Conservation (phyloP, 2,888 invertebrate genomes). For the Drosophila conformis region DNA sequence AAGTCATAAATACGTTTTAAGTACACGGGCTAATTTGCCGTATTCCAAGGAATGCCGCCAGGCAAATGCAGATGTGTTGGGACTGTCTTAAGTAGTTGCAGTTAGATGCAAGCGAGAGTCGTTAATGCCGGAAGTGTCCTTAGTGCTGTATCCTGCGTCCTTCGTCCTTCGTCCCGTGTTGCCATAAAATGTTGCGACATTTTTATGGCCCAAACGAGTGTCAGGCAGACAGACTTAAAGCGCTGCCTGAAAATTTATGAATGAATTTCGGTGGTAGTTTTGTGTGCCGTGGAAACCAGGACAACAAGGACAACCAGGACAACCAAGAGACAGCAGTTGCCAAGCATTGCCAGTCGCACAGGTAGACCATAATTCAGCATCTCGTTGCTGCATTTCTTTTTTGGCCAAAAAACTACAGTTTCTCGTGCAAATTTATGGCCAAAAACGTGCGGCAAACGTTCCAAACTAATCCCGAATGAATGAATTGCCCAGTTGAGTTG, state of each 20-base stretch:
- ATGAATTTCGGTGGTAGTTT: conserved; percentile 60
- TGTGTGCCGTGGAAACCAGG: conserved; percentile 1
- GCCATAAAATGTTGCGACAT: conserved; percentile 78
- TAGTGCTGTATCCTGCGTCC: conserved; percentile 39
- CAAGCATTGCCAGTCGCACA: conserved; percentile 32
- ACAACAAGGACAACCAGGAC: conserved; percentile 2
- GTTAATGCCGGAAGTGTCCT: conserved; percentile 77
- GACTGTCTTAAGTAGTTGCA: conserved; percentile 47
- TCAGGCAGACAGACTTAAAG: conserved; percentile 55
- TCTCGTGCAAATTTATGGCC: conserved; percentile 64
- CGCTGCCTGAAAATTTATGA: conserved; percentile 75
- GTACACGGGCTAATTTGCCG: conserved; percentile 51
- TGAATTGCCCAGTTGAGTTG: conserved; percentile 68
- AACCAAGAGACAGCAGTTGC: conserved; percentile 20
- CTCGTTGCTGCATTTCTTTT: conserved; percentile 46
- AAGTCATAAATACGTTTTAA: conserved; percentile 52
- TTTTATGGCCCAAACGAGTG: conserved; percentile 75
- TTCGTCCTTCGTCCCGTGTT: neutral
- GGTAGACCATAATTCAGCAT: conserved; percentile 71
- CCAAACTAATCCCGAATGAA: conserved; percentile 71
- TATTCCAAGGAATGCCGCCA: conserved; percentile 35
- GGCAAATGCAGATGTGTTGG: conserved; percentile 38
- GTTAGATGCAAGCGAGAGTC: conserved; percentile 24
- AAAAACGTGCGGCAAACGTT: conserved; percentile 51
- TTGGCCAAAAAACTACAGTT: conserved; percentile 53